Evolutionary conservation across 2,113 vertebrate genomes (phyloP).

Genomic region (Chelonoidis abingdonii): DNA sequence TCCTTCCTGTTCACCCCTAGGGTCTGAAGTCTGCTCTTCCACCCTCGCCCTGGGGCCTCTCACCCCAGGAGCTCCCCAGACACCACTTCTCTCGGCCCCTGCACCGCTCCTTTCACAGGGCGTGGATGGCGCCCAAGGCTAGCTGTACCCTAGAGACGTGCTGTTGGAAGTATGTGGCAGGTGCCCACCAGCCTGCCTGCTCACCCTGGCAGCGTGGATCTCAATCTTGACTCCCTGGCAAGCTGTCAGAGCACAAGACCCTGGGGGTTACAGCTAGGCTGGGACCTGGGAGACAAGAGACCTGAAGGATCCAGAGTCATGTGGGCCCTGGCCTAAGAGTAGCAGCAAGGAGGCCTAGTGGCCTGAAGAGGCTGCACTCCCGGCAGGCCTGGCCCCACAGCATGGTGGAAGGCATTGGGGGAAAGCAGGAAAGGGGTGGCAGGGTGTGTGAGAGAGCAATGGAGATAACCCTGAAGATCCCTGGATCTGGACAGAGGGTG

Average conservation of each 20-base stretch:
- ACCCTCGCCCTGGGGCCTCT: neutral
- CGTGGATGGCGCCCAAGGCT: neutral
- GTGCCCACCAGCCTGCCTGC: neutral
- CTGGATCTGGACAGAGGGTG: neutral
- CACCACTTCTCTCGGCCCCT: neutral
- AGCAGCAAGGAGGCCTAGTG: neutral
- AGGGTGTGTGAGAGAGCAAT: neutral
- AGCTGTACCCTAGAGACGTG: neutral
- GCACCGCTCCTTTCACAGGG: neutral
- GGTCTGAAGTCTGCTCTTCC: neutral
- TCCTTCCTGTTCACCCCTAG: neutral
- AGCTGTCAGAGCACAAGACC: neutral
- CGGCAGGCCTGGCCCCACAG: neutral
- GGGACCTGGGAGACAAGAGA: neutral
- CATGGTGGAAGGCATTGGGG: too few species aligned
- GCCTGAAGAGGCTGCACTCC: neutral
- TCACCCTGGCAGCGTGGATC: neutral
- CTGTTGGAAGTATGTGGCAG: neutral
- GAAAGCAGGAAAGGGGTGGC: neutral
- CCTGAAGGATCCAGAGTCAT: neutral
- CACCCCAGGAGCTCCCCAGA: neutral
- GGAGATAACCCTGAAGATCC: neutral
- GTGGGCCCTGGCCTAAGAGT: neutral
- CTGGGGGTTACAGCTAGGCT: neutral
- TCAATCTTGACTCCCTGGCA: neutral